Evolutionary conservation across 2,113 vertebrate genomes (phyloP), one percentile per base, ranked within the genome.

Genomic region (Pomatorhinus ruficollis): DNA sequence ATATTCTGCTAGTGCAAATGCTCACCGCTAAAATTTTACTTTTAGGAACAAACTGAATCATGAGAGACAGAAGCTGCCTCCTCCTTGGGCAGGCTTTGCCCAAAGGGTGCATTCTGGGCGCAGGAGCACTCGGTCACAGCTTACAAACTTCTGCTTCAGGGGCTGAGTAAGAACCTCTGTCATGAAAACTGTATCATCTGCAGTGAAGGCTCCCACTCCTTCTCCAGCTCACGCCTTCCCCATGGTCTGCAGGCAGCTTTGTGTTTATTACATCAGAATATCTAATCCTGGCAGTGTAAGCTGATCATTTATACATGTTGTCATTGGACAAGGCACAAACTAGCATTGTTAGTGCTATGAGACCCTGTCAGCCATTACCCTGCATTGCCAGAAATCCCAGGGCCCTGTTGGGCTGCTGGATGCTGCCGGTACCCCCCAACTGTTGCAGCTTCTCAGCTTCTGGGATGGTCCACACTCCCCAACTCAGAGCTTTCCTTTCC

Each of bases 1-100:
- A 96, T 97, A 97, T 96, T 96, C 97, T 76, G 68, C 90, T 77
- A 96, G 90, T 85, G 94, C 66, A 94, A 97, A 95, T 10, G 77
- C 88, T 96, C 87, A 83, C 64, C 0, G 1, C 94, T 89, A 61
- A 61, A 81, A 97, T 97, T 86, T 94, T 93, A 96, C 94, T 95
- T 96, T 89, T 70, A 80, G 85, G 83, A 96, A 76, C 69, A 94
- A 94, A 93, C 42, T 31, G 37, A 80, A 93, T 83, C 75, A 79
- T 1, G 5, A 95, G 89, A 91, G 53, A 70, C 80, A 92, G 76
- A 90, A 70, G 71, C 69, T 81, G 52, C 39, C 59, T 95, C 69
- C 49, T 82, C 72, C 72, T 81, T 40, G 64, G 76, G 68, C 45
- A 83, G 71, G 54, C 49, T 95, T 82, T 87, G 89, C 91, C 91